Base-by-base conservation (phyloP, 2,797 vertebrate genomes). In the Amblyraja radiata region DNA sequence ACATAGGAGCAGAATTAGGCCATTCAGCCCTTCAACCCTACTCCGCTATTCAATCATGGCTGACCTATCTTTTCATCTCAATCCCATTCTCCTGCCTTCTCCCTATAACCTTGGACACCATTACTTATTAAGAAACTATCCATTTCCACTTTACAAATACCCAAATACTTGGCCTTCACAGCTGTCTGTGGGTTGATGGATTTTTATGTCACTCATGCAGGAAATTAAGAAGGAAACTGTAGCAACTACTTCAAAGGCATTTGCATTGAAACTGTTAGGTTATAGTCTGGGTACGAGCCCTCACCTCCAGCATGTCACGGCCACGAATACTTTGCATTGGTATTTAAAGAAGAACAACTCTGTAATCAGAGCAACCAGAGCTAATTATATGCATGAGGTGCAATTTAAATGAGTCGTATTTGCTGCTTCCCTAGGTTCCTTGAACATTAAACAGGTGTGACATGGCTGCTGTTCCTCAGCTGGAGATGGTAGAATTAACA, bases 291-390 rank as follows among this genome's bases (percentile, higher is more conserved):
- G 21, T 8, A 32, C 6, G n/a, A 32, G 83, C 28, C 7, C 83
- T 88, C 7, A 32, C 61, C 84, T 88, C 32, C n/a, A 68, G 68
- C 84, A 83, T 86, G 58, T 83, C 83, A 65, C 7, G 1, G 11
- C 14, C 28, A 5, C 54, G 61, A n/a, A 61, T 32, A 32, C 58
- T 63, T n/a, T 4, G 25, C 10, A 90, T 90, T 36, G 65, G 61
- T 92, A 77, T 32, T 91, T 93, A 93, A 93, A 94, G 93, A 95
- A 95, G 95, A 95, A 94, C 94, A 95, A 93, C 95, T 95, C 96
- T 96, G 96, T 95, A 96, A 96, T 96, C 94, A 95, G 95, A 93
- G 94, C 96, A 95, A 95, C 95, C 95, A 95, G 93, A 93, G 90
- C 95, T 96, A 95, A 96, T 96, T 96, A 95, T 93, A 93, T 94